Evolutionary conservation across 2,113 vertebrate genomes (phyloP).

Genomic region (Halcyon malimbica): DNA sequence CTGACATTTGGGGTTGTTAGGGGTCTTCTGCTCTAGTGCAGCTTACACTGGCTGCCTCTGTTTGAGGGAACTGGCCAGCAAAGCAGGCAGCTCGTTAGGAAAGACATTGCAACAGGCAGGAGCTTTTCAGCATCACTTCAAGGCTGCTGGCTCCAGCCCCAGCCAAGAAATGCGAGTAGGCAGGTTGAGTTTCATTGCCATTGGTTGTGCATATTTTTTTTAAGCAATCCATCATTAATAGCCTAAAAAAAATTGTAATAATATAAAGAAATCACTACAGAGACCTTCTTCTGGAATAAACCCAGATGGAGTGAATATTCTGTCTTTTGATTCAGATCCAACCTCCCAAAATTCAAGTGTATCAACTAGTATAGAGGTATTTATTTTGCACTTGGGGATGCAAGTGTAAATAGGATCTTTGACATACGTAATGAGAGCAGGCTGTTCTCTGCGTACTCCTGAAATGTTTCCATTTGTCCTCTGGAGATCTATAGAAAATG

Average conservation of each 20-base stretch:
- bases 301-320: background rate
- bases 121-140: background rate
- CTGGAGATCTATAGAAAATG: background rate
- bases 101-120: background rate
- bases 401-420: background rate
- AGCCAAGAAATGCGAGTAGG: background rate
- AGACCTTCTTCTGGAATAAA: background rate
- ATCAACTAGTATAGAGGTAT: background rate
- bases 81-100: background rate
- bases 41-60: background rate
- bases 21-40: background rate
- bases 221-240: background rate
- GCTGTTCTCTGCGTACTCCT: background rate
- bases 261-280: background rate
- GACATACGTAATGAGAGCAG: background rate
- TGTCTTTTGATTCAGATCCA: background rate
- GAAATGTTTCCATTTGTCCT: background rate
- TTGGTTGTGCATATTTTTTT: background rate
- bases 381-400: background rate
- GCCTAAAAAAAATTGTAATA: background rate
- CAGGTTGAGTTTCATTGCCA: background rate
- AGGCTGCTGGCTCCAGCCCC: background rate
- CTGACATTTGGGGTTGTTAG: background rate
- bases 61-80: background rate
- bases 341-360: background rate